Base-by-base conservation (phyloP, 2,113 vertebrate genomes). In the Trogon melanurus region DNA sequence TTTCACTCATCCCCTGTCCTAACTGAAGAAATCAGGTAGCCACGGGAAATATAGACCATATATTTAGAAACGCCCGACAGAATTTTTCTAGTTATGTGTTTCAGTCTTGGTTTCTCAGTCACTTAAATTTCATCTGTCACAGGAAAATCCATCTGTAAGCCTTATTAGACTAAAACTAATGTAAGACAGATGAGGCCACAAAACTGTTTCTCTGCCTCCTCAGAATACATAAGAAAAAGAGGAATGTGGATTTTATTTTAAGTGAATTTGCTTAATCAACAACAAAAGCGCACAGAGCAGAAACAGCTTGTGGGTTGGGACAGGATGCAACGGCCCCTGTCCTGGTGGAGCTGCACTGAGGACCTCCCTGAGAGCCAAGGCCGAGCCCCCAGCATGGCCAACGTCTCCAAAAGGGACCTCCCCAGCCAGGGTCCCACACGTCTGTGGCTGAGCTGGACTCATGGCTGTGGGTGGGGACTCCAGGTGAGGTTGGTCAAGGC, bases 121-220 rank as follows among this genome's bases (percentile, higher is more conserved):
- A 50, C 30, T 80, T 92, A 4, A 30, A 53, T 92, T 92, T 86
- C 54, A 48, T 84, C 75, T 92, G 79, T 86, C 67, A 86, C 45
- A 36, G 64, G 54, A 72, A 86, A 45, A 96, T 64, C 75, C n/a
- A 88, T 61, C 89, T 93, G 72, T 76, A 91, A 88, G 91, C 22
- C 27, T 48, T 89, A 80, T 57, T 61, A 66, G 41, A 86, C 73
- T 84, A 78, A 88, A 91, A 45, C 12, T 20, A 91, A 53, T 1
- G 1, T 10, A 53, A 88, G 32, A 76, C 32, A 83, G 58, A 86
- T 86, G 80, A 95, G 83, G 45, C 54, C 79, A 92, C 34, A 70
- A 83, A 72, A 32, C 17, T 71, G 34, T 12, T 79, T 79, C 67
- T 69, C 75, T 82, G 29, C 71, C 30, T 76, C 32, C 32, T 86